phyloP scores from a whole-genome alignment of 1,140 invertebrate species.

The Drosophila mayri region DNA sequence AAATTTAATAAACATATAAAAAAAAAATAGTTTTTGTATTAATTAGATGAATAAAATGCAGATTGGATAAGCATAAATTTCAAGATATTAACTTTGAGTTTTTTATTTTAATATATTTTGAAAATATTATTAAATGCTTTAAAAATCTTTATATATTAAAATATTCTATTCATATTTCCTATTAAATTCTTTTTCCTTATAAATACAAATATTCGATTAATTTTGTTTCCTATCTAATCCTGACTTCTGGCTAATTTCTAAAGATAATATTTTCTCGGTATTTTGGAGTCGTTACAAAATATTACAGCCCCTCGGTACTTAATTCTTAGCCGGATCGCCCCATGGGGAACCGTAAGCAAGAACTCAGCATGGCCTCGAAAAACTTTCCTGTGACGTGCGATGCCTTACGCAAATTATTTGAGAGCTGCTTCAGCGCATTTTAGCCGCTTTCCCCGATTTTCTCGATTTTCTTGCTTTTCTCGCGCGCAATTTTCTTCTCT shows the following conservation, averaged over 20 bases:
- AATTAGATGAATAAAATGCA: too few relatives aligned
- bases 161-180: too few relatives aligned
- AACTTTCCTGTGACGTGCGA: constrained; percentile 60
- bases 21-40: too few relatives aligned
- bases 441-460: constrained; percentile 30
- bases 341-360: constrained; percentile 18
- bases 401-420: constrained; percentile 68
- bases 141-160: too few relatives aligned
- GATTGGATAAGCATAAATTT: too few relatives aligned
- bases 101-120: too few relatives aligned
- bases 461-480: constrained; percentile 39
- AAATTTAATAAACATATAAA: background rate
- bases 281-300: background rate
- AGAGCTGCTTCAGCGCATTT: constrained; percentile 63
- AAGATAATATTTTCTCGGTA: background rate
- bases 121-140: too few relatives aligned
- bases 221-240: background rate
- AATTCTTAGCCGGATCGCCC: background rate
- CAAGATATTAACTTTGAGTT: too few relatives aligned
- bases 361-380: constrained; percentile 19
- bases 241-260: background rate
- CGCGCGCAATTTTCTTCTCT: constrained; percentile 57
- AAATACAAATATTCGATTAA: background rate
- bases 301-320: background rate
- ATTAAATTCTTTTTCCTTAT: background rate